These are phyloP conservation scores for Polypedilum pembai DNA, from an alignment of 1,140 invertebrate species.

Conservation along the genomic window DNA sequence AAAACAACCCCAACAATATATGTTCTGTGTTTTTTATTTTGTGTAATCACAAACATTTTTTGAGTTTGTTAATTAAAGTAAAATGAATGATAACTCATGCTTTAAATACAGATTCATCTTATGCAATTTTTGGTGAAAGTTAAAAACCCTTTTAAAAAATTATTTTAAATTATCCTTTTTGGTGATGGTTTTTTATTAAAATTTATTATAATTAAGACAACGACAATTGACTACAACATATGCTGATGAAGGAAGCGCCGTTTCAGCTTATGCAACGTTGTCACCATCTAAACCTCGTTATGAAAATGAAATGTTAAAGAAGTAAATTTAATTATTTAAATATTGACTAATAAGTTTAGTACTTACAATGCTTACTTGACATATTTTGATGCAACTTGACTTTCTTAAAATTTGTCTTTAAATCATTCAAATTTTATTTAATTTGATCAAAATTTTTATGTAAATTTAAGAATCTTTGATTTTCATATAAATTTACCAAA, in stretches of 20 bases:
- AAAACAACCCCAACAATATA: neutral
- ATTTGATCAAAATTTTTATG: no score
- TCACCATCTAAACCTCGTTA: neutral
- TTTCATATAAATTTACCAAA: no score
- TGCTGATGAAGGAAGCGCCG: neutral
- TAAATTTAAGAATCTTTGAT: no score
- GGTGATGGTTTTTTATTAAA: constrained; percentile 1
- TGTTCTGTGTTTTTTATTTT: no score
- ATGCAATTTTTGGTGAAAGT: neutral
- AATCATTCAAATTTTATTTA: no score
- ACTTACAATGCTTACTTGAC: no score
- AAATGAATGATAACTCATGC: neutral
- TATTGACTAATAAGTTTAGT: neutral
- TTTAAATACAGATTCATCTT: neutral
- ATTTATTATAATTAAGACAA: neutral
- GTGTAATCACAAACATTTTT: no score
- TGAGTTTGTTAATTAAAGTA: neutral
- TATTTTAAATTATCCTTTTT: no score
- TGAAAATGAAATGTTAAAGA: neutral
- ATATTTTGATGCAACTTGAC: no score
- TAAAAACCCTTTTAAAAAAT: neutral
- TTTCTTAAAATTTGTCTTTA: no score
- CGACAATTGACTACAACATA: neutral
- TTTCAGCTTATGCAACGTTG: neutral
- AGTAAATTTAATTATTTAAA: neutral